These are phyloP conservation scores for Timema cristinae DNA, from an alignment of 2,888 invertebrate genomes.

Conservation along the genomic window DNA sequence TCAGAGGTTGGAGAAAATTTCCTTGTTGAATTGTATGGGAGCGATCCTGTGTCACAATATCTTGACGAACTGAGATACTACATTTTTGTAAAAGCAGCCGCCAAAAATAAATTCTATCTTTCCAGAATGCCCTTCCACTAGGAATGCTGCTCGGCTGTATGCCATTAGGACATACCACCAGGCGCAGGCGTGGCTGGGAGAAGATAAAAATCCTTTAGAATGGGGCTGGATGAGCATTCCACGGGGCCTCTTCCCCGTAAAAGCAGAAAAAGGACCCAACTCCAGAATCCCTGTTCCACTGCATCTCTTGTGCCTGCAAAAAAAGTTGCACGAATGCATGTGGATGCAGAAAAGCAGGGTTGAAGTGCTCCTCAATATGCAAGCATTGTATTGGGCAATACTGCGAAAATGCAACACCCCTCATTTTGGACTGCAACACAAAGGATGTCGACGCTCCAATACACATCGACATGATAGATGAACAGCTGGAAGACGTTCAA, in stretches of 20 bases:
- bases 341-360: neutral
- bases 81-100: too few relatives aligned
- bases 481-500: constrained; percentile 8
- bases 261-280: neutral
- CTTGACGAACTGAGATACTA: neutral
- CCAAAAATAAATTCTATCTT: too few relatives aligned
- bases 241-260: neutral
- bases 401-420: neutral
- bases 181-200: too few relatives aligned
- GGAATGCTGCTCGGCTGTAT: too few relatives aligned
- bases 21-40: neutral
- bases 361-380: neutral
- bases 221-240: neutral
- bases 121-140: too few relatives aligned
- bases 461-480: neutral
- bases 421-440: neutral
- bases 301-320: neutral
- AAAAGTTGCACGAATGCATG: neutral
- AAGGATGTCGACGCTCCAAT: neutral
- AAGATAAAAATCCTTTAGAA: neutral
- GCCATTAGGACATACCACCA: too few relatives aligned
- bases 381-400: neutral
- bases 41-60: neutral
- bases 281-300: neutral
- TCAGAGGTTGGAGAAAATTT: constrained; percentile 1